A percentile compares a stretch with the other conserved stretches of the same genome.
phyloP scores from a whole-genome alignment of 30 jellyfish, hydroid and myxozoan species.

The Mastigias papua region DNA sequence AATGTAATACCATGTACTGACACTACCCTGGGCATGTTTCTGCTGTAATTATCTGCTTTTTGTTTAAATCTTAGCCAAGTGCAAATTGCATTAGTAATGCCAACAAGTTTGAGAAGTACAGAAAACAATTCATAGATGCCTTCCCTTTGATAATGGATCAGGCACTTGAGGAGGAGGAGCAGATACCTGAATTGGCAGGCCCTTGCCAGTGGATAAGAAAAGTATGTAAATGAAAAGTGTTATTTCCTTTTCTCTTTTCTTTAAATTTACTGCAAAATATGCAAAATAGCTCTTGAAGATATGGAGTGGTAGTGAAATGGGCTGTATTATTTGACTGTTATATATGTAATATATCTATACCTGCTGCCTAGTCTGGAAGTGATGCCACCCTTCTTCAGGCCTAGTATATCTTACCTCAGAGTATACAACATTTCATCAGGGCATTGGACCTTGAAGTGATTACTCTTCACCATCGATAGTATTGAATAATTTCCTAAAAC shows the following conservation, averaged over 20 bases:
- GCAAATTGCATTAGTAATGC: slow-evolving; percentile 1
- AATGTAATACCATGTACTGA: too few species aligned
- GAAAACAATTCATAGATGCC: slow-evolving; percentile 29
- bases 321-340: too few species aligned
- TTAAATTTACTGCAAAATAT: background rate
- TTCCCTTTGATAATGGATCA: slow-evolving; percentile 28
- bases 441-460: too few species aligned
- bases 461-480: too few species aligned
- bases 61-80: background rate
- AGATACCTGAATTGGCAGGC: slow-evolving; percentile 61
- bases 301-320: too few species aligned
- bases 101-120: slow-evolving; percentile 68
- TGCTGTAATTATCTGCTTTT: background rate
- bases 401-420: too few species aligned
- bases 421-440: too few species aligned
- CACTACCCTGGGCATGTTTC: background rate
- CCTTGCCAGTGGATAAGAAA: slow-evolving; percentile 73
- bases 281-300: background rate
- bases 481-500: too few species aligned
- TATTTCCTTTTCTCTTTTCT: background rate
- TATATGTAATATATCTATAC: too few species aligned
- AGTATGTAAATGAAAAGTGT: slow-evolving; percentile 3
- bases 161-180: slow-evolving; percentile 66
- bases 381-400: too few species aligned
- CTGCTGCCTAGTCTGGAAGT: too few species aligned